Evolutionary conservation across 2,888 invertebrate genomes (phyloP).

Genomic region (Scrobipalpa atriplicella): DNA sequence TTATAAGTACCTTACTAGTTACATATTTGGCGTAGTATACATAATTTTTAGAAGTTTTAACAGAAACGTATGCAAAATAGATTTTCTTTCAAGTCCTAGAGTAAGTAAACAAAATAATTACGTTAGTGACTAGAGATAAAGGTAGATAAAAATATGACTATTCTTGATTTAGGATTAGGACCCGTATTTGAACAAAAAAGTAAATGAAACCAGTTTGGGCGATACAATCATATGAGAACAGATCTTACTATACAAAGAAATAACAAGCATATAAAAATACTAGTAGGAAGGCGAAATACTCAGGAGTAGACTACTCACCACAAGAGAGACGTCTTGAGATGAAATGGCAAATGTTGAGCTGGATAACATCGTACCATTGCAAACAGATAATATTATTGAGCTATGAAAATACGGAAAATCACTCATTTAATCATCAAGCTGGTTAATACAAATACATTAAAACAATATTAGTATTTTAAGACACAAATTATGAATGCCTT

Average conservation of each 20-base stretch:
- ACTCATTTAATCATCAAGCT: neutral
- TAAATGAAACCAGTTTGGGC: neutral
- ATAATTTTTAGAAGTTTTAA: neutral
- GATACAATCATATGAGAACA: slow-evolving; percentile 29
- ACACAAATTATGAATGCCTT: too few species aligned
- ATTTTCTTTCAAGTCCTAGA: neutral
- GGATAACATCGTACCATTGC: slow-evolving; percentile 51
- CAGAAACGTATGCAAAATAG: neutral
- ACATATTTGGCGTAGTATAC: slow-evolving; percentile 24
- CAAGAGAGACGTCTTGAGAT: slow-evolving; percentile 42
- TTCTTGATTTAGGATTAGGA: neutral
- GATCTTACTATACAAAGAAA: slow-evolving; percentile 36
- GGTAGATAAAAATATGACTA: neutral
- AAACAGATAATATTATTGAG: neutral
- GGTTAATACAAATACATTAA: neutral
- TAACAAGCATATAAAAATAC: slow-evolving; percentile 63
- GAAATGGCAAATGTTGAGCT: slow-evolving; percentile 53
- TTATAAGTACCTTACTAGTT: slow-evolving; percentile 22
- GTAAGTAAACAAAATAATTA: neutral
- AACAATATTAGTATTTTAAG: too few species aligned
- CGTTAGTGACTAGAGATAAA: slow-evolving; percentile 6
- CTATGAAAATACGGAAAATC: too few species aligned
- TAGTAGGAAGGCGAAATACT: slow-evolving; percentile 41
- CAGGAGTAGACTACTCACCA: slow-evolving; percentile 39
- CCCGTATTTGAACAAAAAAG: too few species aligned